Base-by-base conservation (phyloP, 2,113 vertebrate genomes). In the Istiophorus platypterus region DNA sequence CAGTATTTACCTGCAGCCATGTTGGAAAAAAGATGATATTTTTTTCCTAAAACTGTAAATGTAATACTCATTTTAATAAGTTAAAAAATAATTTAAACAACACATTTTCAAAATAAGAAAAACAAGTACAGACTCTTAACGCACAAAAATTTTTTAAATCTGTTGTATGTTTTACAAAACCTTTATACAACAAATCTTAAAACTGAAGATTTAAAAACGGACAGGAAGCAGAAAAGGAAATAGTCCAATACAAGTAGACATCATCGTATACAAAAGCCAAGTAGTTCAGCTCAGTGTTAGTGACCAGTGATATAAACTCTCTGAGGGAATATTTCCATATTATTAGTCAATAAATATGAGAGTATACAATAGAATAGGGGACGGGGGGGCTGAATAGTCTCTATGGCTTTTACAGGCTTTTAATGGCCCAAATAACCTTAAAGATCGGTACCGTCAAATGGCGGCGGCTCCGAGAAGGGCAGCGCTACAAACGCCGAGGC, bases 251-350 rank as follows among this genome's bases (percentile, higher is more conserved):
- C 87, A 92, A 54, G 89, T 77, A 72, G 81, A 94, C 88, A 90
- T 91, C 72, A 37, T 89, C 4, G 89, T 88, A 89, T 92, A 94
- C 82, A 94, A 94, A 95, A 91, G 92, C 94, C 80, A 88, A 91
- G 81, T 82, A 39, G 73, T 80, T 92, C 75, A 90, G 92, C 91
- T 89, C 89, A 92, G 93, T 93, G 91, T 94, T 93, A 93, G 92
- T 95, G 91, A 94, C 86, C 91, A 92, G 92, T 92, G 94, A 93
- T 91, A 94, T 63, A 94, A 94, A 94, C 82, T 91, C 81, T 88
- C 87, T 87, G 87, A 90, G 88, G 90, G 91, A 91, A 93, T 91
- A 90, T 79, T 88, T 84, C 39, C 69, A n/a, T n/a, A n/a, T n/a
- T 88, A 89, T 84, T 79, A 86, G 76, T 92, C 86, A 92, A 94